Evolutionary conservation across 2,113 vertebrate species (phyloP), one percentile per base, ranked within the genome.

Genomic region (Arenaria interpres): DNA sequence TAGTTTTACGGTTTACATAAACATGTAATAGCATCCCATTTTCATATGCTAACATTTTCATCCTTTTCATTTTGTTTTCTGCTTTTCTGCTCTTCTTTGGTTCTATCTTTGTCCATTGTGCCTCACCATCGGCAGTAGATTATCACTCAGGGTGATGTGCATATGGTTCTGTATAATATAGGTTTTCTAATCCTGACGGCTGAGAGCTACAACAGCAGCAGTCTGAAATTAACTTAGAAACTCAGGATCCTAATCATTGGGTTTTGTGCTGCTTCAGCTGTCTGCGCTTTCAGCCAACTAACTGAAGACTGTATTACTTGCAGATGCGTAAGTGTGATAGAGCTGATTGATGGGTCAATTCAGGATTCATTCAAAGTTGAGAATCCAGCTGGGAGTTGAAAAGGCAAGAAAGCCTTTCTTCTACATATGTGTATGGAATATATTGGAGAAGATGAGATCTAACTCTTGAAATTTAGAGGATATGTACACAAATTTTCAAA

Each of bases 181-280:
- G 53, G 33, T 73, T 93, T 92, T 87, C 7, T 56, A 46, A 73
- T 92, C n/a, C 62, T 57, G 66, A 54, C 73, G 93, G 76, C 73
- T 96, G 92, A 92, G 86, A 91, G 30, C 69, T 93, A 8, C 69
- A 75, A 71, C 6, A 24, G 45, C 66, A 92, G 69, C 66, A 89
- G 46, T 28, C 63, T 83, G 86, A 95, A 96, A 95, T 95, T 92
- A 93, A 83, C 62, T 89, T 90, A 17, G 62, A 73, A 80, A 79
- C 48, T 93, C 57, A 12, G 69, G 41, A 69, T 96, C 86, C 48
- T 94, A 89, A 89, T 97, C 74, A 88, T 4, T 72, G 76, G 37
- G 73, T 43, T 96, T 97, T 96, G 84, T 96, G 81, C 81, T 88
- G 50, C 71, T 89, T 96, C 92, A 95, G 91, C 95, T 96, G 88